Base-by-base conservation (phyloP, 2,113 vertebrate species). In the Irena cyanogastra region DNA sequence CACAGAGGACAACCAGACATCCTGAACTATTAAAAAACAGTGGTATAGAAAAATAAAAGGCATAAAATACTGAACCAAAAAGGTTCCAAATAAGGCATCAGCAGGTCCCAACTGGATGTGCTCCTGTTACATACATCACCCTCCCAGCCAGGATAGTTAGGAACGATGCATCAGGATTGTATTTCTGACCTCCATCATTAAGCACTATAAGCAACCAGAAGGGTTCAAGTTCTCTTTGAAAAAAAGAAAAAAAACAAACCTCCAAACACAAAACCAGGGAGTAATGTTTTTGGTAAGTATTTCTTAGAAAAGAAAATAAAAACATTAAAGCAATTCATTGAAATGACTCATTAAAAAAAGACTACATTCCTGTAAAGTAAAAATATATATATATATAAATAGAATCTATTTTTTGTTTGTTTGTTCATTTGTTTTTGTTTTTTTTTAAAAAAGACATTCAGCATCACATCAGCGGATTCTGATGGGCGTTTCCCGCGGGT, bases 41-140 rank as follows among this genome's bases (percentile, higher is more conserved):
- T 90, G 84, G 94, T 94, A 87, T 94, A 96, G 89, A 97, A 97
- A 89, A 89, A 80, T 93, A 85, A 94, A 87, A 90, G 95, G 94
- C 94, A 96, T 90, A 96, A 88, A 91, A 91, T 79, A 91, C 82
- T 9, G 96, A 93, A 95, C 94, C 76, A 74, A 71, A 92, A 94
- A 75, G 83, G 94, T 95, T 97, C 97, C 91, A 87, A 91, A 95
- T 97, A 98, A 98, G 98, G 98, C 97, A 97, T 96, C 95, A 90
- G 92, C 77, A 90, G 70, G 84, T 96, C 86, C 68, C 94, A 68
- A 92, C 96, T 91, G 89, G 90, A 80, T 74, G 70, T 13, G 64
- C 86, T 89, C 76, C 84, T 27, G 8, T 89, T 87, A 33, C 3
- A 10, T 78, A 71, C 20, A 2, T 84, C 85, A 71, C 64, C 71